Evolutionary conservation across 2,113 vertebrate species (phyloP).

Genomic region (Delphinapterus leucas): DNA sequence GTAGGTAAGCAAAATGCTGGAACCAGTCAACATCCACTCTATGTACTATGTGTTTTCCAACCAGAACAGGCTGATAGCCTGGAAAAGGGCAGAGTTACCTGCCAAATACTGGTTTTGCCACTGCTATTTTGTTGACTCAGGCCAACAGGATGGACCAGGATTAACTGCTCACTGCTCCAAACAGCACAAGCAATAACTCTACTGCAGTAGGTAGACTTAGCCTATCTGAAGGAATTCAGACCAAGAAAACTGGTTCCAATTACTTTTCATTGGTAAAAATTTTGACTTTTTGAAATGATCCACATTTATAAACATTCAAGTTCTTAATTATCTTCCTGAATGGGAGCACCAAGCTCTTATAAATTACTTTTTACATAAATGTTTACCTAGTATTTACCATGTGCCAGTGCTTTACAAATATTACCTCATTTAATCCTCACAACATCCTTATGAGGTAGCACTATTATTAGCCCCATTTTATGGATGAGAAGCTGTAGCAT

Average conservation of each 20-base stretch:
- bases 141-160: not conserved
- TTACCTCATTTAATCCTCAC: not conserved
- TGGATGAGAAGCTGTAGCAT: not conserved
- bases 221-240: not conserved
- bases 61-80: not conserved
- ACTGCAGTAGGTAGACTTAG: not conserved
- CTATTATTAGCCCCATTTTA: not conserved
- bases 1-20: not conserved
- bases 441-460: not conserved
- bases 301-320: not conserved
- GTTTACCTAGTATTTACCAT: not conserved
- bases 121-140: not conserved
- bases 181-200: not conserved
- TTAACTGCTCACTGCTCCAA: not conserved
- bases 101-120: not conserved
- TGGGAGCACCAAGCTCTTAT: not conserved
- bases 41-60: not conserved
- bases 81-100: not conserved
- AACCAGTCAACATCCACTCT: not conserved
- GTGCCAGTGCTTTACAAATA: not conserved
- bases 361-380: not conserved
- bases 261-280: not conserved
- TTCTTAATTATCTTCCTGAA: not conserved
- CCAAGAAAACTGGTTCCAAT: not conserved
- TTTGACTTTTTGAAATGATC: conserved; percentile 24